Conservation (phyloP, 92 coral and sea anemone genomes). For the Epizoanthus rinbou region DNA sequence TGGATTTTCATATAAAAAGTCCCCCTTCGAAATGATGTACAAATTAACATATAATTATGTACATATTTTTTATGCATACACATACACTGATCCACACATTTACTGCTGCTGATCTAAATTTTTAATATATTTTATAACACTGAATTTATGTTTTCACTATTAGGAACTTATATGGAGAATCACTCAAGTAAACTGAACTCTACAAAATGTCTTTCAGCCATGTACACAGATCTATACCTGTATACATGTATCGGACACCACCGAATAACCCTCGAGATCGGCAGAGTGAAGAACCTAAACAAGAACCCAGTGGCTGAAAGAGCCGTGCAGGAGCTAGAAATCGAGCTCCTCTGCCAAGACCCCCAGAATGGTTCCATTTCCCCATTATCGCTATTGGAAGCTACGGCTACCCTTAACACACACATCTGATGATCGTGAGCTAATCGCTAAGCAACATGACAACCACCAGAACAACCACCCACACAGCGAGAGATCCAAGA, state of each 20-base stretch:
- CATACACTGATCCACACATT: too few species aligned
- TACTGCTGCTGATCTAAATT: too few species aligned
- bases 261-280: conserved; percentile 30
- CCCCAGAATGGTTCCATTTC: conserved; percentile 4
- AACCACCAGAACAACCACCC: conserved; percentile 30
- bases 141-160: too few species aligned
- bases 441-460: conserved; percentile 29
- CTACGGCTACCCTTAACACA: conserved; percentile 44
- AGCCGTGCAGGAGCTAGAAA: conserved; percentile 40
- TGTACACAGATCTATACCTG: too few species aligned
- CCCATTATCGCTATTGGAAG: conserved; percentile 33
- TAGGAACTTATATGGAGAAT: too few species aligned
- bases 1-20: too few species aligned
- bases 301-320: conserved; percentile 44
- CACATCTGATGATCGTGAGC: conserved; percentile 37
- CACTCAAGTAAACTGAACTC: too few species aligned
- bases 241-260: neutral
- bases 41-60: too few species aligned
- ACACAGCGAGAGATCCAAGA: conserved; percentile 18
- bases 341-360: conserved; percentile 39
- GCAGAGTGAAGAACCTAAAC: conserved; percentile 30
- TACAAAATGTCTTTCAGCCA: too few species aligned
- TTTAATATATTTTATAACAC: too few species aligned
- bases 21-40: too few species aligned
- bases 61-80: too few species aligned